Evolutionary conservation across 1,140 invertebrate species (phyloP).

Genomic region (Drosophila nigromelanica): DNA sequence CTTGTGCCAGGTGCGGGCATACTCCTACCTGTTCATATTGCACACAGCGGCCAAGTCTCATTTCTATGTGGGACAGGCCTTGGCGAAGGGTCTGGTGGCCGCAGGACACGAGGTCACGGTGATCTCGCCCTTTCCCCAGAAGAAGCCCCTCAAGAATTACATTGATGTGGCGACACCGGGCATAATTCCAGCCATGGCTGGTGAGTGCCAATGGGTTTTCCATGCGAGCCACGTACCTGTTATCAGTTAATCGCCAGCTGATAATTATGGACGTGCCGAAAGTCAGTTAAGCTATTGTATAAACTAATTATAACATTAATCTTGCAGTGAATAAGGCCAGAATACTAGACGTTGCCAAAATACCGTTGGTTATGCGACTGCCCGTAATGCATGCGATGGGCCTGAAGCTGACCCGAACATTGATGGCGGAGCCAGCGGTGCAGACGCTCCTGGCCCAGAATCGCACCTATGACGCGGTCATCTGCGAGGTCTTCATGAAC

Average conservation of each 20-base stretch:
- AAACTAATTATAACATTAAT: background rate
- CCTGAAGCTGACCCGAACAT: constrained; percentile 35
- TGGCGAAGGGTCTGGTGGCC: constrained; percentile 85
- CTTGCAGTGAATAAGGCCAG: constrained; percentile 26
- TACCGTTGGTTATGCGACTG: constrained; percentile 19
- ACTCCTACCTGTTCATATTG: constrained; percentile 83
- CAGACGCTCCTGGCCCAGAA: constrained; percentile 52
- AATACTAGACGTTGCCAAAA: constrained; percentile 31
- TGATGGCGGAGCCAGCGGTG: constrained; percentile 52
- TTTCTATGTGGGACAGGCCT: constrained; percentile 84
- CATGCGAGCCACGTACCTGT: constrained; percentile 41
- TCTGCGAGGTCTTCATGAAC: constrained; percentile 70
- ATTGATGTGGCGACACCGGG: constrained; percentile 68
- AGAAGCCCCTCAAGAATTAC: constrained; percentile 84
- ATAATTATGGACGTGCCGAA: constrained; percentile 22
- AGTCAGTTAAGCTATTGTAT: background rate
- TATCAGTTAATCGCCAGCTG: constrained; percentile 25
- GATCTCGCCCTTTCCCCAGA: constrained; percentile 84
- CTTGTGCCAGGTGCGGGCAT: constrained; percentile 32
- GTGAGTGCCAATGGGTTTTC: constrained; percentile 37
- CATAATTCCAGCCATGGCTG: constrained; percentile 41
- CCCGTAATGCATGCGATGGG: constrained; percentile 46
- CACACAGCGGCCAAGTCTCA: constrained; percentile 85
- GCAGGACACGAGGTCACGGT: constrained; percentile 86
- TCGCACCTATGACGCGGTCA: constrained; percentile 70